A percentile compares a stretch with the other conserved stretches of the same genome.
Evolutionary conservation across 1,140 invertebrate species (phyloP).

Genomic region (Temnothorax longispinosus): DNA sequence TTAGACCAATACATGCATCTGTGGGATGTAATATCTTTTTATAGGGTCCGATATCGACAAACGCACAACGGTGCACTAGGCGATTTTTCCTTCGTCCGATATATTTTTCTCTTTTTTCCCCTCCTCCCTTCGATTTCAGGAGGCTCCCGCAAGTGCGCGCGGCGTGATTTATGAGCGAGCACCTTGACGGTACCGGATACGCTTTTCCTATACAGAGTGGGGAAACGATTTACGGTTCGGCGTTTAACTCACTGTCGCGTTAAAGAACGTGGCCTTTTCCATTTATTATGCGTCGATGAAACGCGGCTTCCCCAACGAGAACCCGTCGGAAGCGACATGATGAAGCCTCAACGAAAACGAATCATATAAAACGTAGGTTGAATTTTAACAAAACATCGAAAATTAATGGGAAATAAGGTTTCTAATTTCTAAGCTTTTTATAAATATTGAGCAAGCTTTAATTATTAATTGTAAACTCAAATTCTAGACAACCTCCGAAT

Average conservation of each 20-base stretch:
- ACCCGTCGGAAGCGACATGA: background rate
- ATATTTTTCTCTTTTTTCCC: slow-evolving; percentile 1
- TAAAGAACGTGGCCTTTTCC: slow-evolving; percentile 36
- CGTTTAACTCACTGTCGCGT: slow-evolving; percentile 48
- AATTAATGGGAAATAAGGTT: background rate
- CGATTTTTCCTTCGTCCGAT: slow-evolving; percentile 39
- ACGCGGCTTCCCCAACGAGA: slow-evolving; percentile 23
- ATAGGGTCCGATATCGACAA: slow-evolving; percentile 33
- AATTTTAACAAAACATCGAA: slow-evolving; percentile 22
- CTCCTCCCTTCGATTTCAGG: background rate
- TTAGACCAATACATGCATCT: background rate
- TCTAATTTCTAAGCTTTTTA: background rate
- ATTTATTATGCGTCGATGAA: slow-evolving; percentile 57
- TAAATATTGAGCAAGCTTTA: background rate
- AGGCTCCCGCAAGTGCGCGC: slow-evolving; percentile 13
- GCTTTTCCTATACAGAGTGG: slow-evolving; percentile 45
- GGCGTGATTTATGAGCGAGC: slow-evolving; percentile 33
- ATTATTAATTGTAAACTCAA: background rate
- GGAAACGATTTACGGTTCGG: slow-evolving; percentile 49
- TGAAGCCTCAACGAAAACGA: background rate
- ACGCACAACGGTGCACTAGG: background rate
- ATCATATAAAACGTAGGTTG: background rate
- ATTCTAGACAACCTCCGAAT: background rate
- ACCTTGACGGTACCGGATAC: slow-evolving; percentile 39
- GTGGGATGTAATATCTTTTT: background rate